Conservation (phyloP, 2,797 vertebrate species). For the Lates japonicus region DNA sequence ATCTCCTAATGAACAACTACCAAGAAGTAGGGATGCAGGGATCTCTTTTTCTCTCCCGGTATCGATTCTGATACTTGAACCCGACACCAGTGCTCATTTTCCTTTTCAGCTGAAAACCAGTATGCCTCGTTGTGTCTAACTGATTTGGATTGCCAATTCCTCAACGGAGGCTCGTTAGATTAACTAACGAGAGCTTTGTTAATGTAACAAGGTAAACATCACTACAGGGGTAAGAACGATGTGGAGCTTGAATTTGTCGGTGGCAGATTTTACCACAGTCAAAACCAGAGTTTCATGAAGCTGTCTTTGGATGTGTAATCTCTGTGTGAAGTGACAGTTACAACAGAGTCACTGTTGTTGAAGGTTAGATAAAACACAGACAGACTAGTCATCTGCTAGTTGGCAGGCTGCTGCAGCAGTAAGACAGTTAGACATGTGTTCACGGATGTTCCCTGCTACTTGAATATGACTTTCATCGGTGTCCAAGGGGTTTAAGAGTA, state of each 20-base stretch:
- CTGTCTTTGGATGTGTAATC: not conserved
- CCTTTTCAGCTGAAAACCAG: not conserved
- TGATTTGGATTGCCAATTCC: constrained; percentile 15
- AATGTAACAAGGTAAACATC: not conserved
- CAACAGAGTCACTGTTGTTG: not conserved
- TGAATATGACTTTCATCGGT: not conserved
- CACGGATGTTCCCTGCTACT: not conserved
- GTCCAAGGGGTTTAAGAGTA: constrained; percentile 4
- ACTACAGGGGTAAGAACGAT: not conserved
- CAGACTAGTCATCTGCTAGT: not conserved
- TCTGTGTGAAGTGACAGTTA: not conserved
- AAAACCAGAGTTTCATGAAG: not conserved
- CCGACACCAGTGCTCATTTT: not conserved
- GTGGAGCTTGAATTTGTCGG: not conserved
- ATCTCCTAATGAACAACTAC: not conserved
- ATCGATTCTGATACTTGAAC: no score
- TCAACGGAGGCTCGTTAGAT: constrained; percentile 11
- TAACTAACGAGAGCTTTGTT: not conserved
- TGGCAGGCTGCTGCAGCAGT: not conserved
- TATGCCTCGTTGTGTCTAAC: not conserved
- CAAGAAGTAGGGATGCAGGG: not conserved
- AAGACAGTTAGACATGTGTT: not conserved
- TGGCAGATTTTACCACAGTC: not conserved
- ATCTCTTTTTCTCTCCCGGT: not conserved
- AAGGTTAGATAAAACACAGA: not conserved